phyloP scores from a whole-genome alignment of 2,797 vertebrate genomes.

The Lutjanus campechanus region DNA sequence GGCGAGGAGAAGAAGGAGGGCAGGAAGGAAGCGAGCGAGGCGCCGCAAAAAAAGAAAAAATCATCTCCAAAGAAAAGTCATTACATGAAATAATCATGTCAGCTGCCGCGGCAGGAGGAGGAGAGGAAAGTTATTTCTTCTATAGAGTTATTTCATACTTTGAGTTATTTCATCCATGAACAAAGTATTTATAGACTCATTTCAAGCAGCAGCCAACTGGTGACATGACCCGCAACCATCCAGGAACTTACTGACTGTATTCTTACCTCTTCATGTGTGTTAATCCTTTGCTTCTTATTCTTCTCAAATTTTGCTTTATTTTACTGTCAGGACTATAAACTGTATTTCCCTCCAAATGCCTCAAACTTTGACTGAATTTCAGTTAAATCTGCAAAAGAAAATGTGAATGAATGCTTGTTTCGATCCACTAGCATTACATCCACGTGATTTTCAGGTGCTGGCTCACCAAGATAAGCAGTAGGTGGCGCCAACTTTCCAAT shows the following conservation, averaged over 20 bases:
- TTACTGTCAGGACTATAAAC: too few relatives aligned
- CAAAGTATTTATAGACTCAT: slow-evolving; percentile 46
- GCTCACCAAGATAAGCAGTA: too few relatives aligned
- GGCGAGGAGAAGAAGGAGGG: neutral
- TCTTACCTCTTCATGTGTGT: too few relatives aligned
- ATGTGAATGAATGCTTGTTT: too few relatives aligned
- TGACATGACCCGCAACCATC: neutral
- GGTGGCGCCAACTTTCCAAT: too few relatives aligned
- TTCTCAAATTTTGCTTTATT: too few relatives aligned
- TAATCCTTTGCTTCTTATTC: too few relatives aligned
- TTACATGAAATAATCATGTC: slow-evolving; percentile 65
- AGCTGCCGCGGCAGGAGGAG: slow-evolving; percentile 7
- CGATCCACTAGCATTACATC: too few relatives aligned
- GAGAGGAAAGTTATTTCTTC: slow-evolving; percentile 12
- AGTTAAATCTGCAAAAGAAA: too few relatives aligned
- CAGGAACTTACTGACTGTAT: neutral
- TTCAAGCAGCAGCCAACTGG: slow-evolving; percentile 14
- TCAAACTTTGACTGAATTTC: too few relatives aligned
- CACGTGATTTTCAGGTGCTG: too few relatives aligned
- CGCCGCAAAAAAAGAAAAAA: slow-evolving; percentile 15
- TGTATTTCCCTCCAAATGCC: too few relatives aligned
- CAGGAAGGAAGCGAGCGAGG: neutral
- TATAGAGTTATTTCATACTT: slow-evolving; percentile 15
- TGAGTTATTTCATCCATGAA: slow-evolving; percentile 39
- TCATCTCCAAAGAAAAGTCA: slow-evolving; percentile 54